Percentiles rank a stretch among this genome's conserved stretches.
Conservation (phyloP, 2,888 invertebrate species). For the Mellilla xanthometata region DNA sequence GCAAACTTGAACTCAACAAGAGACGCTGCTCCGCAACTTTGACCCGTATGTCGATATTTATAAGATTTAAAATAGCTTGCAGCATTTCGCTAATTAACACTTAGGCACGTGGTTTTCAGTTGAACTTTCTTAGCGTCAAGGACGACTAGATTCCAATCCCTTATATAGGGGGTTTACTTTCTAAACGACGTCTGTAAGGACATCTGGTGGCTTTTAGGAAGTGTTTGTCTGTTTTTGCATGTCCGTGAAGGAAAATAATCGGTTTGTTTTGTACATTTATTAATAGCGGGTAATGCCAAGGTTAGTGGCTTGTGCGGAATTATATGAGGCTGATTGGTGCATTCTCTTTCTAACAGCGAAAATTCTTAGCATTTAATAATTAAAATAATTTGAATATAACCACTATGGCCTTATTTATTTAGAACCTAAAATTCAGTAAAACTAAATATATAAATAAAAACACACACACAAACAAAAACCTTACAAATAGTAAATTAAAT, state of each 20-base stretch:
- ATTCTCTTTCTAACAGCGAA: too few species aligned
- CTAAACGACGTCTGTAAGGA: constrained; percentile 16
- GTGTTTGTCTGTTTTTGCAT: constrained; percentile 6
- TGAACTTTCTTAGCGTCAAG: constrained; percentile 17
- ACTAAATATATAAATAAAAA: too few species aligned
- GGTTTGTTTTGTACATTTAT: constrained; percentile 11
- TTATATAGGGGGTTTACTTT: constrained; percentile 9
- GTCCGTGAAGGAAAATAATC: constrained; percentile 16
- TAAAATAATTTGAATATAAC: too few species aligned
- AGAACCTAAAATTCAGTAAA: too few species aligned
- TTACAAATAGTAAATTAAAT: too few species aligned
- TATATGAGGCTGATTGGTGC: background rate
- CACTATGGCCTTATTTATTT: too few species aligned
- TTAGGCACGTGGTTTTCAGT: constrained; percentile 13
- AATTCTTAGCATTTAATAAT: too few species aligned
- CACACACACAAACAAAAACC: too few species aligned
- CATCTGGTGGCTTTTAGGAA: constrained; percentile 11
- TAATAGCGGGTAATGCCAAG: background rate
- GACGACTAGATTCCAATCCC: constrained; percentile 15
- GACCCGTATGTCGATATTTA: background rate
- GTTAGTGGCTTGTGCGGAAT: background rate
- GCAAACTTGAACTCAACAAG: constrained; percentile 2
- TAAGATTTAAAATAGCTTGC: background rate
- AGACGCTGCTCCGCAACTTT: background rate
- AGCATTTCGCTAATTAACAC: constrained; percentile 1